phyloP scores from a whole-genome alignment of 2,888 invertebrate species.

The Drosophila greeni region DNA sequence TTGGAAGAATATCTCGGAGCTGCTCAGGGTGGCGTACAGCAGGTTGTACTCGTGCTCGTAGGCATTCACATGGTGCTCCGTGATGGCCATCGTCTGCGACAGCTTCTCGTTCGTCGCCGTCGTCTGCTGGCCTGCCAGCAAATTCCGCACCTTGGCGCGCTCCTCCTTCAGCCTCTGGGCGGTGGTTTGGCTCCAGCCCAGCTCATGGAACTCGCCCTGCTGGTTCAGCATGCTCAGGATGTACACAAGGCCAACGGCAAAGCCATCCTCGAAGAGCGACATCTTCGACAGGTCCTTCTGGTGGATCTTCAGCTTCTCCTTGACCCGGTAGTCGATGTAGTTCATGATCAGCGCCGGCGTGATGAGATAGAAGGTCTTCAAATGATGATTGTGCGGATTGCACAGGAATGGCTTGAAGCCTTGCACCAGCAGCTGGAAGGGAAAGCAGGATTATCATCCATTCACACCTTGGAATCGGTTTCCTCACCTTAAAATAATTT shows the following conservation, averaged over 20 bases:
- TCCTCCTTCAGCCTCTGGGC: constrained; percentile 86
- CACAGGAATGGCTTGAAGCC: constrained; percentile 94
- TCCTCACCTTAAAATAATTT: constrained; percentile 74
- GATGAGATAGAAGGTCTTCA: constrained; percentile 94
- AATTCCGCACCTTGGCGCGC: constrained; percentile 80
- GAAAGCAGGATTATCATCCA: not conserved
- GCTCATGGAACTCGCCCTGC: constrained; percentile 90
- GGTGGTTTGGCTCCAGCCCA: constrained; percentile 97
- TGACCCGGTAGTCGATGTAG: constrained; percentile 94
- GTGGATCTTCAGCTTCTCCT: constrained; percentile 93
- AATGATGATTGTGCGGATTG: constrained; percentile 90
- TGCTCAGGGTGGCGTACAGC: constrained; percentile 93
- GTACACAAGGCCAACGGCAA: constrained; percentile 96
- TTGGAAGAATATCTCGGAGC: constrained; percentile 96
- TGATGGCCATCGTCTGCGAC: constrained; percentile 94
- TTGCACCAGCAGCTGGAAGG: constrained; percentile 87
- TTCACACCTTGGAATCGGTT: too few relatives aligned
- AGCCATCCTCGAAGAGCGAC: constrained; percentile 98
- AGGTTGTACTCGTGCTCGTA: constrained; percentile 92
- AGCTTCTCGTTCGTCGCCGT: constrained; percentile 84
- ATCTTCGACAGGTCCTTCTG: constrained; percentile 87
- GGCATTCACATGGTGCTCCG: constrained; percentile 89
- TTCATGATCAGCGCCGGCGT: constrained; percentile 96
- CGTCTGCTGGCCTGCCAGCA: constrained; percentile 79
- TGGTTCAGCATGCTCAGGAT: constrained; percentile 94